phyloP scores from a whole-genome alignment of 35 echinoderm and acorn worm genomes.

The Ophioderma brevispina region DNA sequence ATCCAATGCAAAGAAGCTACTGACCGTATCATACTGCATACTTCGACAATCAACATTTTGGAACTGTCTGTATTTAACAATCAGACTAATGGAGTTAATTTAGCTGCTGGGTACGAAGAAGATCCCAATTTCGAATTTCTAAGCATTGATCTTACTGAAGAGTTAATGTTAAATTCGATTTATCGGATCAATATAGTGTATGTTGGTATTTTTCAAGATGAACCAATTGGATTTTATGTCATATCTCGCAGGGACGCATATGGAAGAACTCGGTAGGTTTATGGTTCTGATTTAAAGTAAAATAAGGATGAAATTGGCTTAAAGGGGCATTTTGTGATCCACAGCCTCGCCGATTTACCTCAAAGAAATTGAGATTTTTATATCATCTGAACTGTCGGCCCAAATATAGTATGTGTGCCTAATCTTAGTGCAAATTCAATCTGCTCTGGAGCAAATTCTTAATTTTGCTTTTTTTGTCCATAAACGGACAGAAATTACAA shows the following conservation, averaged over 20 bases:
- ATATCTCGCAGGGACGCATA: not conserved
- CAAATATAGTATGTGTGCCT: too few relatives aligned
- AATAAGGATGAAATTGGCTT: too few relatives aligned
- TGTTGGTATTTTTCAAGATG: not conserved
- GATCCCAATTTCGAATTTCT: not conserved
- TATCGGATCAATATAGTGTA: not conserved
- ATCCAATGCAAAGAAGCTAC: constrained; percentile 19
- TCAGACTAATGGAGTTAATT: not conserved
- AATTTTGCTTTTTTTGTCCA: too few relatives aligned
- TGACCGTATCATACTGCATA: constrained; percentile 3
- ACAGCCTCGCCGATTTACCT: too few relatives aligned
- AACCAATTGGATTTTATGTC: constrained; percentile 16
- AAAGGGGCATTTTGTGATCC: too few relatives aligned
- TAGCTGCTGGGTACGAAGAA: not conserved
- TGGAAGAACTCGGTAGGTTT: not conserved
- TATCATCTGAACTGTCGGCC: too few relatives aligned
- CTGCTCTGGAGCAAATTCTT: too few relatives aligned
- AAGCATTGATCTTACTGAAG: not conserved
- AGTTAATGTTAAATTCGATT: not conserved
- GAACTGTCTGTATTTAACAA: not conserved
- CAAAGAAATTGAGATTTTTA: too few relatives aligned
- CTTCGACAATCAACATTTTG: not conserved
- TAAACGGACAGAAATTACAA: too few relatives aligned
- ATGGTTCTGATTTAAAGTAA: too few relatives aligned
- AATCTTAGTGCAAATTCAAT: too few relatives aligned